Percentiles rank a stretch among this genome's conserved stretches.
Conservation (phyloP, 2,888 invertebrate species). For the Omphaloscelis lunosa region DNA sequence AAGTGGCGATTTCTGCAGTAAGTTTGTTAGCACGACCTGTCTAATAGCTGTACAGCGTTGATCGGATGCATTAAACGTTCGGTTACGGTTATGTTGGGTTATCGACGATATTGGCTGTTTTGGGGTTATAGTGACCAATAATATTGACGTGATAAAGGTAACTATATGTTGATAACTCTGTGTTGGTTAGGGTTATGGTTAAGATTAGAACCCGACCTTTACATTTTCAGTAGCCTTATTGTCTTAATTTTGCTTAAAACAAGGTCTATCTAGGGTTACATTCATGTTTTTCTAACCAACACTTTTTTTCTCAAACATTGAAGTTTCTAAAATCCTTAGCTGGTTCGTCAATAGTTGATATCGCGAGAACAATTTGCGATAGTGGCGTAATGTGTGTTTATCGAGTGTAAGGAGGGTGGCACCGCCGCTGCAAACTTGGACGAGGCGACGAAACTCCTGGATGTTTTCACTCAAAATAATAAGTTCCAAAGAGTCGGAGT, state of each 20-base stretch:
- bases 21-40: conserved; percentile 71
- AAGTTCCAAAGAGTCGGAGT: conserved; percentile 84
- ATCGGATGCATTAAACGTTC: conserved; percentile 52
- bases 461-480: conserved; percentile 90
- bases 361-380: conserved; percentile 61
- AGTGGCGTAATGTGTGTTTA: conserved; percentile 70
- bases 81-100: conserved; percentile 64
- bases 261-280: not conserved
- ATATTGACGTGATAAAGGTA: conserved; percentile 22
- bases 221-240: not conserved
- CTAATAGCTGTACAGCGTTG: conserved; percentile 67
- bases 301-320: not conserved
- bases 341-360: conserved; percentile 29
- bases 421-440: conserved; percentile 76
- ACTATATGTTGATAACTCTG: conserved; percentile 14
- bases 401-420: conserved; percentile 74
- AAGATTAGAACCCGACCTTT: not conserved
- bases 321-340: not conserved
- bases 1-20: conserved; percentile 86
- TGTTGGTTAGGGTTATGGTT: not conserved
- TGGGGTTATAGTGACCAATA: conserved; percentile 15
- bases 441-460: conserved; percentile 84
- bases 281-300: not conserved
- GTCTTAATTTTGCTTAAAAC: not conserved
- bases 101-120: conserved; percentile 45